These are phyloP conservation scores for Babylonia areolata DNA, from an alignment of 1,140 invertebrate genomes.

Conservation along the genomic window DNA sequence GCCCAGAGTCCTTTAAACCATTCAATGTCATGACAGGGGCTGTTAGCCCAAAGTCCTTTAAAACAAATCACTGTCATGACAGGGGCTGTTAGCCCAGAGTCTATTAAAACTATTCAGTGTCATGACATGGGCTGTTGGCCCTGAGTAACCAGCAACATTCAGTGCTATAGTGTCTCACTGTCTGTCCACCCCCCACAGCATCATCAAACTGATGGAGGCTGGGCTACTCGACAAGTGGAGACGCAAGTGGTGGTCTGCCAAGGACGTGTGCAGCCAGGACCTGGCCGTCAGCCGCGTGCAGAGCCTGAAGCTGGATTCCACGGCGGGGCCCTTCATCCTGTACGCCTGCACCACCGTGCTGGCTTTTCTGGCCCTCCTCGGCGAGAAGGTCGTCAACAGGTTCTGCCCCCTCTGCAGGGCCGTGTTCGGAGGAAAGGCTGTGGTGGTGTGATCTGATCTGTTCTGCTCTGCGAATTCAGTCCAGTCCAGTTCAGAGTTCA, in stretches of 20 bases:
- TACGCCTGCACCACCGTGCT: conserved; percentile 42
- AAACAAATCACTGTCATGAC: too few species aligned
- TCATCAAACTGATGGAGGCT: conserved; percentile 59
- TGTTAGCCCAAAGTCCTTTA: too few species aligned
- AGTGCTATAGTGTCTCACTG: too few species aligned
- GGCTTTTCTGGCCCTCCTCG: conserved; percentile 36
- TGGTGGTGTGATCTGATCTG: neutral
- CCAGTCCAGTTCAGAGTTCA: too few species aligned
- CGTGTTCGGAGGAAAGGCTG: neutral
- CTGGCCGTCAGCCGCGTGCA: conserved; percentile 34
- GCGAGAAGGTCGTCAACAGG: conserved; percentile 12
- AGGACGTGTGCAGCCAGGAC: conserved; percentile 30
- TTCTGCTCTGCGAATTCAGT: neutral
- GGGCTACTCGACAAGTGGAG: conserved; percentile 58
- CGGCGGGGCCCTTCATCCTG: conserved; percentile 55
- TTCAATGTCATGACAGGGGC: too few species aligned
- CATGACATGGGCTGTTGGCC: too few species aligned
- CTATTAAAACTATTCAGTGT: too few species aligned
- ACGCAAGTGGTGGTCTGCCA: conserved; percentile 54
- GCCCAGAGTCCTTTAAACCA: too few species aligned
- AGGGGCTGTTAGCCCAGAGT: too few species aligned
- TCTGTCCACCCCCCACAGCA: conserved; percentile 44
- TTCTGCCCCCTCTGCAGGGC: conserved; percentile 19
- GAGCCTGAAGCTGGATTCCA: conserved; percentile 51
- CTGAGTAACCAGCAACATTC: too few species aligned